Percentiles rank a stretch among this genome's conserved stretches.
These are phyloP conservation scores for Platorchestia sp. DNA, from an alignment of 1,140 invertebrate species.

Conservation along the genomic window DNA sequence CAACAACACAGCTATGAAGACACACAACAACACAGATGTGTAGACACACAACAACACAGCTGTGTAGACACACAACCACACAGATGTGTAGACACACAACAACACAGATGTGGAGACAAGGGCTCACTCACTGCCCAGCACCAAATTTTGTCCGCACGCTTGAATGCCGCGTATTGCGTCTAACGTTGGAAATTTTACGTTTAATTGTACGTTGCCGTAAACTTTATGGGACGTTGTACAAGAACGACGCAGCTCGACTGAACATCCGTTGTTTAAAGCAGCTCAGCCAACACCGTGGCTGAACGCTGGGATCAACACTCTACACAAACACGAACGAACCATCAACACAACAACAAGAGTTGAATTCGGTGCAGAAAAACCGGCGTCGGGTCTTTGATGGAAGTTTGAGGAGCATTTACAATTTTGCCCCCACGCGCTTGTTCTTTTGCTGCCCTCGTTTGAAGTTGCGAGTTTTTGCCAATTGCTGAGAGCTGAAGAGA, in stretches of 20 bases:
- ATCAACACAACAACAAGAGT: conserved; percentile 34
- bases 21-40: too few relatives aligned
- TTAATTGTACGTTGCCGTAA: not conserved
- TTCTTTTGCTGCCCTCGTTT: conserved; percentile 31
- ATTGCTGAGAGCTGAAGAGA: conserved; percentile 32
- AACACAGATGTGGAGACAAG: too few relatives aligned
- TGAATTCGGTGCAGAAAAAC: not conserved
- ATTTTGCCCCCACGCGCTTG: conserved; percentile 41
- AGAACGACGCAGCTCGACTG: not conserved
- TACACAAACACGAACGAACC: not conserved
- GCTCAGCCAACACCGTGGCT: too few relatives aligned
- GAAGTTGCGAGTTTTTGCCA: conserved; percentile 25
- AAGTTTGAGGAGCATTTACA: conserved; percentile 52
- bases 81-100: too few relatives aligned
- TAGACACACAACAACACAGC: too few relatives aligned
- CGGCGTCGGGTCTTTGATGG: conserved; percentile 14
- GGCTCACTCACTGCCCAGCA: too few relatives aligned
- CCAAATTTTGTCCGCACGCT: too few relatives aligned
- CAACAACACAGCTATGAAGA: too few relatives aligned
- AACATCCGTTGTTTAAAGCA: too few relatives aligned
- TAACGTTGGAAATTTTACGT: not conserved
- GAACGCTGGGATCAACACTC: not conserved
- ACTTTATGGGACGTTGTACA: not conserved
- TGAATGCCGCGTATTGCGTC: not conserved
- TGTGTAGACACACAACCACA: not conserved